Base-by-base conservation (phyloP, 92 coral and sea anemone species). In the Blastomussa wellsi region DNA sequence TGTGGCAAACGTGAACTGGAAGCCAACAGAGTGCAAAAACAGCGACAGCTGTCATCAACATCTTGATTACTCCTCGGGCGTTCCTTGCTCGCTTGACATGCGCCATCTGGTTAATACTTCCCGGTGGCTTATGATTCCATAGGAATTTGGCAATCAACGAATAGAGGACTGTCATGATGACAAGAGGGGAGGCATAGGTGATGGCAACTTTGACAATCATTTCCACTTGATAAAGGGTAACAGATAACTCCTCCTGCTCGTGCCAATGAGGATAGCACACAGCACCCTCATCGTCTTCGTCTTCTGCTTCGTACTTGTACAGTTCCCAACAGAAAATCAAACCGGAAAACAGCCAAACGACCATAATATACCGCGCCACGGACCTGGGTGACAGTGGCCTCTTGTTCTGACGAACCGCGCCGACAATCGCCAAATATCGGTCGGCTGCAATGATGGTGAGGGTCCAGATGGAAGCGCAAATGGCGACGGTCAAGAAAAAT, bases 171-270 rank as follows among this genome's bases (percentile, higher is more conserved):
- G 74, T 70, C 88, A 92, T 88, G 26, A 89, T 24, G 15, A 82
- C 24, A 52, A 92, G 84, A 1, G 95, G 95, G 32, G 89, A 70
- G 71, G 88, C 92, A 79, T 92, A 92, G 82, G 89, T 81, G 77
- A 89, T 32, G 72, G 86, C 90, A 62, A 92, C 74, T 74, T 83
- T 82, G 3, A 83, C 82, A 37, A 81, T 67, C 89, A 86, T 78
- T 73, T 92, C 95, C 41, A n/a, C 74, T 74, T 48, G 31, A 66
- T 60, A 13, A 2, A 83, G 39, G 5, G 29, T 33, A 35, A 5
- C 8, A 14, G 87, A 74, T 12, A 24, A 48, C n/a, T 83, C 47
- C 15, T 83, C 47, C 51, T 57, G 47, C 26, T 57, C 49, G 65
- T 41, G 60, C 87, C 87, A 83, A 11, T 74, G 72, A 20, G 3